Evolutionary conservation across 2,888 invertebrate genomes (phyloP).

Genomic region (Adelphocoris suturalis): DNA sequence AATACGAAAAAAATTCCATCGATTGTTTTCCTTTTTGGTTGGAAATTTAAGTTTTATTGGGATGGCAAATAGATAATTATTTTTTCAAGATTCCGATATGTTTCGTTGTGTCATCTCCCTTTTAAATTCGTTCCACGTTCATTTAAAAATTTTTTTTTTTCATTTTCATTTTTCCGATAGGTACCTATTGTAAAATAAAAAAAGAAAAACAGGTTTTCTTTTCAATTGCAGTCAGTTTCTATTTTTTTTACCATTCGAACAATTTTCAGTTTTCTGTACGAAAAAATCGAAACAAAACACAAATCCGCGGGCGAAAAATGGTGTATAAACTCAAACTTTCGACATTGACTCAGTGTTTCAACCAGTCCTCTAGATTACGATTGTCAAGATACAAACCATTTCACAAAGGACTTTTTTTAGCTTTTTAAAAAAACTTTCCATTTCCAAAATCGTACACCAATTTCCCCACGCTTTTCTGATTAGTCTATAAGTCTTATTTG

Average conservation of each 20-base stretch:
- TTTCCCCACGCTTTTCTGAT: constrained; percentile 57
- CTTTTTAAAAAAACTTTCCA: background rate
- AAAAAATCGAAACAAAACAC: background rate
- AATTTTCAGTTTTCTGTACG: background rate
- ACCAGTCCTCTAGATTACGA: background rate
- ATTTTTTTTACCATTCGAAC: too few species aligned
- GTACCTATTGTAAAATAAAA: background rate
- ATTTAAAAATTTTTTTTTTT: background rate
- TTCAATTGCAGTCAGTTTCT: background rate
- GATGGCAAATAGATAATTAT: constrained; percentile 46
- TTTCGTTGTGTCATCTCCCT: constrained; percentile 67
- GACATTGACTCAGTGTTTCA: background rate
- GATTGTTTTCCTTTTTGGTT: background rate
- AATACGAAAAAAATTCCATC: constrained; percentile 34
- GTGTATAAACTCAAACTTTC: background rate
- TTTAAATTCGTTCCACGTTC: constrained; percentile 62
- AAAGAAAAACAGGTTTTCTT: background rate
- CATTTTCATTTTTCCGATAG: too few species aligned
- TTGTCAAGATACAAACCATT: background rate
- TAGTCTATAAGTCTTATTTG: constrained; percentile 66
- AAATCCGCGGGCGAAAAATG: constrained; percentile 4
- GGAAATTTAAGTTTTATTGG: background rate
- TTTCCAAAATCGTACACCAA: constrained; percentile 9
- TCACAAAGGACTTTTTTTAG: background rate
- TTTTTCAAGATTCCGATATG: constrained; percentile 62